Base-by-base conservation (phyloP, 2,797 vertebrate genomes). In the Varecia variegata region DNA sequence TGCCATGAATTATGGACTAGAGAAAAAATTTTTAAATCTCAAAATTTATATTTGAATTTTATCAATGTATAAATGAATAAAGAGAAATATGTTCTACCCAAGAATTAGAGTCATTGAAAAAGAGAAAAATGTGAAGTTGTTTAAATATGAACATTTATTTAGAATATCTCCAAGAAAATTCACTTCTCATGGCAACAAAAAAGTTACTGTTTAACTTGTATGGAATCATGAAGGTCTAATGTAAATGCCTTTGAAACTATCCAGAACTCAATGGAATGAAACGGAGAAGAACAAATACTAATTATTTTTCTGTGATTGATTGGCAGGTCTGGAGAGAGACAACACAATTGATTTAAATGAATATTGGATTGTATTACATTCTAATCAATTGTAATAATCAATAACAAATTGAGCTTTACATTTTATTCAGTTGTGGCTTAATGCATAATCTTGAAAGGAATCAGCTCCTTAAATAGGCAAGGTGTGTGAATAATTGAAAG, bases 161-260 rank as follows among this genome's bases (percentile, higher is more conserved):
- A 84, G 12, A 88, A 73, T 94, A 67, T 43, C 38, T 93, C n/a
- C 7, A 77, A 79, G 45, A 87, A 89, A 94, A 62, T 65, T 81
- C 9, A 21, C 11, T 32, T 45, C 80, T 60, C 47, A 11, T 85
- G 50, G 15, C 18, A 81, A 62, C 3, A 52, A 21, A 38, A 67
- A 71, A 50, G 23, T 88, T 58, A 88, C 25, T 88, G 50, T 68
- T 90, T 86, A 87, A 83, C 7, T 93, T 56, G 1, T 27, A 13
- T 80, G 20, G 17, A 89, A 93, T 2, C 5, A 3, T 23, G 7
- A 82, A 88, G 23, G 71, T 8, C 27, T 80, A 74, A 32, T 25
- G 0, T n/a, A 43, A 27, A 45, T 62, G 81, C 3, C 9, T 77
- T 81, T 92, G 70, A 82, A 93, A 82, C 14, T 68, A 56, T 47